Percentiles rank a stretch among this genome's conserved stretches.
phyloP scores from a whole-genome alignment of 2,888 invertebrate species.

The Synergus umbraculus region DNA sequence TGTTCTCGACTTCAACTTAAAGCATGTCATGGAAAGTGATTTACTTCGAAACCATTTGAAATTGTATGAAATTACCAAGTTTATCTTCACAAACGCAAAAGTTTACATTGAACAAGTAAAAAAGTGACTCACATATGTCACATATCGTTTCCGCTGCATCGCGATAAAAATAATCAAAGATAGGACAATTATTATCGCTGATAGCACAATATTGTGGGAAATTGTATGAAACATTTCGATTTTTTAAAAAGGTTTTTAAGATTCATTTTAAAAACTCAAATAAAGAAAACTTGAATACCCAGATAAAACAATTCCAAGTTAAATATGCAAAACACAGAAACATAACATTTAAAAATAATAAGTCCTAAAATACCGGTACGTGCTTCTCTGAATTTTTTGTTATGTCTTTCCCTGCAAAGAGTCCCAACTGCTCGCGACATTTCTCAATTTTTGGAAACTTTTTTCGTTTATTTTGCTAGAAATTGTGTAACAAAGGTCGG shows the following conservation, averaged over 20 bases:
- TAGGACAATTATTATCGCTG: conserved; percentile 23
- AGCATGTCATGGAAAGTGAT: conserved; percentile 31
- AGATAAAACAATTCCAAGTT: too few relatives aligned
- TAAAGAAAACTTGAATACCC: too few relatives aligned
- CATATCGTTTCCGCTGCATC: conserved; percentile 19
- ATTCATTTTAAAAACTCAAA: too few relatives aligned
- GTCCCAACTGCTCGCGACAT: background rate
- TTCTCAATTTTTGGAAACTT: background rate
- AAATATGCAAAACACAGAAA: too few relatives aligned
- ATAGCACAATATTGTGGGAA: background rate
- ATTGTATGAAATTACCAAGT: conserved; percentile 30
- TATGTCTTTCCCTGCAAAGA: background rate
- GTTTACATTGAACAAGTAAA: conserved; percentile 9
- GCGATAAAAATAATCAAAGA: conserved; percentile 27
- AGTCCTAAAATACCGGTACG: too few relatives aligned
- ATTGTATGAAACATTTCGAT: background rate
- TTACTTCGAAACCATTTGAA: conserved; percentile 31
- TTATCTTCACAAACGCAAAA: conserved; percentile 10
- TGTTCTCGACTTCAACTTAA: background rate
- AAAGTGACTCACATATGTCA: conserved; percentile 10
- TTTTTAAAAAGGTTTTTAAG: too few relatives aligned
- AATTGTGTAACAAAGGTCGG: conserved; percentile 11
- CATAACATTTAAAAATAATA: too few relatives aligned
- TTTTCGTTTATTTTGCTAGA: background rate
- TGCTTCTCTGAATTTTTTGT: background rate